A percentile compares a stretch with the other conserved stretches of the same genome.
Conservation (phyloP, 2,113 vertebrate genomes). For the Dinomys branickii region DNA sequence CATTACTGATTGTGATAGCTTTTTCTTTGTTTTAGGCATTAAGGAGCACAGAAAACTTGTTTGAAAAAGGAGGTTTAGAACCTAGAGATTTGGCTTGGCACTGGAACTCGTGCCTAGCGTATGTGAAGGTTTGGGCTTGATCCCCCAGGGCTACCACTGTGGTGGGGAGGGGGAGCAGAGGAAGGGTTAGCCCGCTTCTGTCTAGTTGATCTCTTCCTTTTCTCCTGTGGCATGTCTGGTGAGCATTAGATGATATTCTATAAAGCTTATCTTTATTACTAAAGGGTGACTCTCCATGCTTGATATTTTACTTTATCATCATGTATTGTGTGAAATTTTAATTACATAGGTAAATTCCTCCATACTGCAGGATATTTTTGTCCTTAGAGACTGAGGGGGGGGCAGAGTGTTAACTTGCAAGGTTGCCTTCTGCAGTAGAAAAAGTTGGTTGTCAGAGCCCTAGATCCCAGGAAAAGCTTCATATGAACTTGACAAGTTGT, state of each 20-base stretch:
- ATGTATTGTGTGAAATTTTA: not conserved
- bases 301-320: constrained; percentile 9
- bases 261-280: not conserved
- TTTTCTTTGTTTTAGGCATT: not conserved
- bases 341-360: constrained; percentile 31
- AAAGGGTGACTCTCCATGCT: not conserved
- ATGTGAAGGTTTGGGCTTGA: not conserved
- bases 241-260: not conserved
- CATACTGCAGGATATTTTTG: not conserved
- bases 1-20: not conserved
- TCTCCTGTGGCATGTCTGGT: not conserved
- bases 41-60: not conserved
- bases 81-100: not conserved
- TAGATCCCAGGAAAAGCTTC: not conserved
- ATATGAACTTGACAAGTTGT: not conserved
- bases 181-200: not conserved
- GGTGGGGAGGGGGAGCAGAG: not conserved
- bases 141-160: not conserved
- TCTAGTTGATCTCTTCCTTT: not conserved
- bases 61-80: not conserved
- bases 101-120: not conserved
- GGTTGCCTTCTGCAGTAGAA: not conserved
- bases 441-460: not conserved
- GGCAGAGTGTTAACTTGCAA: not conserved
- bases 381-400: not conserved